phyloP scores from a whole-genome alignment of 2,888 invertebrate species.

The Drosophila kambysellisi region DNA sequence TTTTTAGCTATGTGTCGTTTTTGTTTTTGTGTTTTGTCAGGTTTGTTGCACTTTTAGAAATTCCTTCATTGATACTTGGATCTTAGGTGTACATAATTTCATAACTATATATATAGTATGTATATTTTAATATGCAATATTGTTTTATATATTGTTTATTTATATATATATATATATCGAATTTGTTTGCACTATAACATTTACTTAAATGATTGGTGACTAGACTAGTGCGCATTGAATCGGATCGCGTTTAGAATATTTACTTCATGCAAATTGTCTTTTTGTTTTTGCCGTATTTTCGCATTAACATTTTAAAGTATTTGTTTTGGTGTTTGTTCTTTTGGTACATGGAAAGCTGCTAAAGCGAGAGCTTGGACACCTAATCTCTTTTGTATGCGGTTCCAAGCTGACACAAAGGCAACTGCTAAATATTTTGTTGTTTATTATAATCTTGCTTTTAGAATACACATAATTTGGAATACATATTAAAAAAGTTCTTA shows the following conservation, averaged over 20 bases:
- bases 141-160: no score
- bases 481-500: constrained; percentile 33
- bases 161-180: constrained; percentile 39
- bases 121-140: constrained; percentile 45
- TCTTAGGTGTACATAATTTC: constrained; percentile 57
- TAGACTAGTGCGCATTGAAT: constrained; percentile 71
- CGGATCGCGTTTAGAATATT: constrained; percentile 65
- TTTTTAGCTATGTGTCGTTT: constrained; percentile 46
- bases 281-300: constrained; percentile 13
- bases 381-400: constrained; percentile 14
- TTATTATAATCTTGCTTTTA: constrained; percentile 52
- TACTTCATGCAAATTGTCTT: constrained; percentile 32
- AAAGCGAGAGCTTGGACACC: constrained; percentile 21
- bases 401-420: constrained; percentile 43
- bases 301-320: constrained; percentile 33
- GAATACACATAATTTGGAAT: constrained; percentile 57
- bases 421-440: constrained; percentile 34
- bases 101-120: constrained; percentile 60
- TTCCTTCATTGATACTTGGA: constrained; percentile 50
- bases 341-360: constrained; percentile 46
- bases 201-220: constrained; percentile 75
- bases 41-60: constrained; percentile 58
- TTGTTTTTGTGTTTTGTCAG: constrained; percentile 45
- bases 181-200: constrained; percentile 60
- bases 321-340: constrained; percentile 61